These are phyloP conservation scores for Eremophila alpestris DNA, from an alignment of 2,797 vertebrate genomes.

Conservation along the genomic window DNA sequence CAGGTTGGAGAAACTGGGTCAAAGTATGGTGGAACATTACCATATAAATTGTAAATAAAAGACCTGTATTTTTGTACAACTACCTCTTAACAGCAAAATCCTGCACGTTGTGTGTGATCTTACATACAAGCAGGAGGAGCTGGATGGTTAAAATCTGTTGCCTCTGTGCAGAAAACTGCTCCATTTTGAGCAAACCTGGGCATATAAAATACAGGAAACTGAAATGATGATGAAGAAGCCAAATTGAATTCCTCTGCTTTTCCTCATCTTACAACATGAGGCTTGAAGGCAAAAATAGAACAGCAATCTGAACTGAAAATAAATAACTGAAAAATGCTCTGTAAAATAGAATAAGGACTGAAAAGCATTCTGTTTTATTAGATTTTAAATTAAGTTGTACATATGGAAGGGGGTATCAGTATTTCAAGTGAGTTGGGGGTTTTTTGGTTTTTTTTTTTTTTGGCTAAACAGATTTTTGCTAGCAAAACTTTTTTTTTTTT, in stretches of 20 bases:
- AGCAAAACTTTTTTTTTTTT: neutral
- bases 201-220: neutral
- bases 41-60: neutral
- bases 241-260: neutral
- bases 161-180: neutral
- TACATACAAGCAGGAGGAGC: neutral
- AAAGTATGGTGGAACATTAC: fast-evolving
- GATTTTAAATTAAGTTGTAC: neutral
- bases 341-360: neutral
- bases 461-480: neutral
- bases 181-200: neutral
- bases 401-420: neutral
- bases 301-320: neutral
- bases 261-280: neutral
- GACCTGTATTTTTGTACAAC: neutral
- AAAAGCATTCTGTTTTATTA: neutral
- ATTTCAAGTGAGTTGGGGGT: neutral
- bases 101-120: neutral
- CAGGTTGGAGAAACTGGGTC: neutral
- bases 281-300: neutral
- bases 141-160: neutral
- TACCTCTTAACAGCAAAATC: neutral
- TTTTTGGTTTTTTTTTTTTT: neutral
- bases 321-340: neutral
- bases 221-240: neutral